Evolutionary conservation across 2,797 vertebrate genomes (phyloP).

Genomic region (Enoplosus armatus): DNA sequence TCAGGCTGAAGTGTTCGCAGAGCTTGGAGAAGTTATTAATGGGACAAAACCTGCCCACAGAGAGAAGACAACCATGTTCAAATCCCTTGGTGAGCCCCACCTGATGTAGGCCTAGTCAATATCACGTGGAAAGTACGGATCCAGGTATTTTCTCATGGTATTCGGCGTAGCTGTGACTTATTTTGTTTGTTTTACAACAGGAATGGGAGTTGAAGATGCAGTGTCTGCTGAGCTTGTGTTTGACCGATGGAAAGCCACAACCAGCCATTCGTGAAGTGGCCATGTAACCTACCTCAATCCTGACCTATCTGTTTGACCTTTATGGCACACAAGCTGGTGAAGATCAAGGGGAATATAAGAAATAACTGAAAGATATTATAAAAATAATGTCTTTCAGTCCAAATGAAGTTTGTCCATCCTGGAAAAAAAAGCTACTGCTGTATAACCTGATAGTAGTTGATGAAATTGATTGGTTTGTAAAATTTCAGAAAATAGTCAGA

Average conservation of each 20-base stretch:
- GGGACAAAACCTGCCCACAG: constrained; percentile 87
- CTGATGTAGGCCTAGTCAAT: not conserved
- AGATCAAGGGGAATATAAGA: not conserved
- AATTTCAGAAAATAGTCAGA: no score
- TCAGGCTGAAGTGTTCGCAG: constrained; percentile 92
- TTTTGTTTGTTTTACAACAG: constrained; percentile 71
- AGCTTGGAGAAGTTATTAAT: constrained; percentile 94
- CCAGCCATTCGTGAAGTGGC: constrained; percentile 63
- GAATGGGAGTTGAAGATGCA: constrained; percentile 94
- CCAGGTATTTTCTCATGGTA: not conserved
- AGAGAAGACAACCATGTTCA: constrained; percentile 96
- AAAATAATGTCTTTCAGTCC: not conserved
- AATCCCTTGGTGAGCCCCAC: constrained; percentile 91
- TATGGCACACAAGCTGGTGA: not conserved
- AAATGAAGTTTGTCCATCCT: not conserved
- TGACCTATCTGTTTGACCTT: not conserved
- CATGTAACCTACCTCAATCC: not conserved
- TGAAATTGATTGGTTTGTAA: no score
- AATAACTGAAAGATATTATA: no score
- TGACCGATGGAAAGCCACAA: constrained; percentile 87
- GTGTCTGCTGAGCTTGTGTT: constrained; percentile 93
- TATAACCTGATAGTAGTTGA: not conserved
- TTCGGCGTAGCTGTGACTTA: not conserved
- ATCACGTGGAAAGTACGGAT: not conserved
- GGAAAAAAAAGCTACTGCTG: not conserved